These are phyloP conservation scores for Nothura maculosa DNA, from an alignment of 2,797 vertebrate species.

Conservation along the genomic window DNA sequence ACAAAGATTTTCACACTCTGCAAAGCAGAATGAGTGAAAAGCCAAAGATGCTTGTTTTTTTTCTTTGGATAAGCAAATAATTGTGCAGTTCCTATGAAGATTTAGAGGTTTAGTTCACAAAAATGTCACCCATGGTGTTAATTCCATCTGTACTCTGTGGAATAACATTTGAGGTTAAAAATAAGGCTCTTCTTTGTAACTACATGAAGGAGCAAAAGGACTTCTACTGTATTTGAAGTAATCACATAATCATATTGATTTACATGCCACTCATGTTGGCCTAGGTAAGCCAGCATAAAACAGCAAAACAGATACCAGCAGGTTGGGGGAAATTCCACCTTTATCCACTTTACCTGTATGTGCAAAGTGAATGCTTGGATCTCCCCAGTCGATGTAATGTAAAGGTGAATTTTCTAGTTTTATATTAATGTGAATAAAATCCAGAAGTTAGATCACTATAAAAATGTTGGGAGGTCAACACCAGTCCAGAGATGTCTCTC, in stretches of 20 bases:
- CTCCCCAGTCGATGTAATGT: not conserved
- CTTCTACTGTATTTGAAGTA: constrained; percentile 18
- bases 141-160: constrained; percentile 48
- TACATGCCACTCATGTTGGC: not conserved
- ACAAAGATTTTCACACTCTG: not conserved
- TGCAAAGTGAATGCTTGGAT: not conserved
- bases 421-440: not conserved
- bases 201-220: not conserved
- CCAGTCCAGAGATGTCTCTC: not conserved
- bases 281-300: not conserved
- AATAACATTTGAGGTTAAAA: constrained; percentile 54
- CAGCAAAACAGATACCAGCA: not conserved
- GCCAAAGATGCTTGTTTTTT: constrained; percentile 1
- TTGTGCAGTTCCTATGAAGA: constrained; percentile 12
- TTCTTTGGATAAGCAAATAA: constrained; percentile 33
- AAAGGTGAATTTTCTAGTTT: not conserved
- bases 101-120: constrained; percentile 25
- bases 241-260: constrained; percentile 7
- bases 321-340: not conserved
- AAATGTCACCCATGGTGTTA: constrained; percentile 45
- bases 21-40: constrained; percentile 12
- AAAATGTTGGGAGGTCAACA: not conserved
- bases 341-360: not conserved
- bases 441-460: not conserved
- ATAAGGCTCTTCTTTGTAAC: constrained; percentile 21